Evolutionary conservation across 2,888 invertebrate genomes (phyloP).

Genomic region (Lasius platythorax): DNA sequence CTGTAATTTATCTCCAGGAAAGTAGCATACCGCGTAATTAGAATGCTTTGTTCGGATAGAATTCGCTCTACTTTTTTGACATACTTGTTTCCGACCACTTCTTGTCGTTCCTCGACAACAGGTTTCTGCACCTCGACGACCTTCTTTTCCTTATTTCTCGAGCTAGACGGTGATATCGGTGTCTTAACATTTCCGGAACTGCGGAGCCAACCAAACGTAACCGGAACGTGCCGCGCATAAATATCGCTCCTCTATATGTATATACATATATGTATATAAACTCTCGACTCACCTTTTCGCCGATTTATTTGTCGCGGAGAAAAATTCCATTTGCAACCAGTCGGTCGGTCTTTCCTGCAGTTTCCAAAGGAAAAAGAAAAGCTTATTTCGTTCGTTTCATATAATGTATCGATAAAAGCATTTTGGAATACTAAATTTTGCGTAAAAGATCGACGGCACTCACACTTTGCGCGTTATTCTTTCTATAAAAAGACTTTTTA

Average conservation of each 20-base stretch:
- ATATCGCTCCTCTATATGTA: not conserved
- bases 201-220: constrained; percentile 30
- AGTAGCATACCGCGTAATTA: constrained; percentile 59
- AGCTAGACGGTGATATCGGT: constrained; percentile 44
- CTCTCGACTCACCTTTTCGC: constrained; percentile 11
- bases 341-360: not conserved
- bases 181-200: constrained; percentile 61
- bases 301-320: not conserved
- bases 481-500: not conserved
- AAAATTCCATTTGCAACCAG: constrained; percentile 9
- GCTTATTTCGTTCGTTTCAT: not conserved
- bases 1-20: constrained; percentile 17
- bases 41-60: constrained; percentile 59
- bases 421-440: not conserved
- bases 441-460: not conserved
- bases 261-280: not conserved
- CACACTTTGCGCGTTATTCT: not conserved
- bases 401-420: not conserved
- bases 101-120: constrained; percentile 62
- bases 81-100: constrained; percentile 66
- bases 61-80: constrained; percentile 72
- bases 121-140: constrained; percentile 64
- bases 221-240: constrained; percentile 13
- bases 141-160: constrained; percentile 70
- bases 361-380: not conserved